Evolutionary conservation across 2,797 vertebrate species (phyloP), one percentile per base, ranked within the genome.

Genomic region (Eleutherodactylus coqui): DNA sequence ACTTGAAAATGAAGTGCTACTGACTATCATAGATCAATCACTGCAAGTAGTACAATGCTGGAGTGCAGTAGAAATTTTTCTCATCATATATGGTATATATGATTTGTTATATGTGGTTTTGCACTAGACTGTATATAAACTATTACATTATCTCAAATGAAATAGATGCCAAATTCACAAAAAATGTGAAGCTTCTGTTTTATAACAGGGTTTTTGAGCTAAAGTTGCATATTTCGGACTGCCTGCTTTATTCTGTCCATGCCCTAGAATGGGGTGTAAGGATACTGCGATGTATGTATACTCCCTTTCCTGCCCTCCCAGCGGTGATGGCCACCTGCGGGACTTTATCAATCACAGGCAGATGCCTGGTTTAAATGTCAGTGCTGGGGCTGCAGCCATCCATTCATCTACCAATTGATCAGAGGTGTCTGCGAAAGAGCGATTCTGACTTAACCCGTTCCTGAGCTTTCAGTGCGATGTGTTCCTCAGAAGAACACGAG

Each of bases 301-400:
- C 75, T 69, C 81, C 32, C 64, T 41, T 43, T 70, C 53, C 75
- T 75, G 75, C 53, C 86, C 81, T 78, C 82, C 60, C 76, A 38
- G 53, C 41, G 82, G 67, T 83, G 67, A 72, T 76, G 53, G 86
- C 81, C 86, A 76, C 86, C 86, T 87, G 75, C 29, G 86, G 86
- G 86, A 87, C 86, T 87, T 87, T 87, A 87, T 87, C 86, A 87
- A 87, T 87, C 86, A 87, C 81, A 72, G 75, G 81, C 81, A 87
- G 86, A 84, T 83, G 82, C 86, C 81, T 84, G 81, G 81, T 79
- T 87, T 84, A 87, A 87, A 87, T 87, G 86, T 87, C 86, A 87
- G 86, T 58, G 53, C 64, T 64, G 75, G 80, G 86, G 82, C 86
- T 60, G 81, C 86, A 87, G 86, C 82, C 86, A 87, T 87, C 86